Base-by-base conservation (phyloP, 2,113 vertebrate genomes). In the Tragelaphus strepsiceros region DNA sequence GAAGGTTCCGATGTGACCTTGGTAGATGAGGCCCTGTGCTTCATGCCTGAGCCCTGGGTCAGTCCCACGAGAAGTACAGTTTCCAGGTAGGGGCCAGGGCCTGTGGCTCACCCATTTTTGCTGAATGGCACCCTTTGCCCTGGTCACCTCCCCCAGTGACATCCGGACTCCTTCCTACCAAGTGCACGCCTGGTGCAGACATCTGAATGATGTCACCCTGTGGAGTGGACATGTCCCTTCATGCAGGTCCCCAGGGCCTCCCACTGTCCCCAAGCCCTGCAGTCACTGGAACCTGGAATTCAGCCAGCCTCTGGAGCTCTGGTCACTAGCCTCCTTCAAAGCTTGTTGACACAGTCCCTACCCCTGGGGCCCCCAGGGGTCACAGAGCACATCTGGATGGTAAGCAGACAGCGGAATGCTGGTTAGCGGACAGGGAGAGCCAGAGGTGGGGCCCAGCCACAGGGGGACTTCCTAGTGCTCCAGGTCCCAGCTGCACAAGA, bases 101-200 rank as follows among this genome's bases (percentile, higher is more conserved):
- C 71, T 16, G 28, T 32, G 88, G 12, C 49, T 9, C 1, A 0
- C 46, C 32, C 11, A 2, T 39, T 21, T 1, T 21, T 0, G 4
- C 62, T 9, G 21, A 71, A 26, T 26, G 91, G 51, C 51, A 24
- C 26, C n/a, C 53, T 46, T 28, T 26, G 59, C 30, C 35, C 56
- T 6, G 21, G n/a, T 54, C 26, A 28, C 46, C 46, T 21, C 10
- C 49, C 51, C 64, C 26, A 21, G 32, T 0, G n/a, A n/a, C 11
- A 56, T 12, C 56, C 2, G 32, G 24, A 16, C 28, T 49, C 77
- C 80, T 71, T 80, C 46, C 74, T 82, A 58, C 58, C 39, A 46
- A 35, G 51, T 11, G 54, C 5, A 9, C 2, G 32, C 19, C 54
- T 46, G 49, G 30, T 2, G 13, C n/a, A 53, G 54, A 15, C 54